phyloP scores from a whole-genome alignment of 1,140 invertebrate genomes.

The Temnothorax curvispinosus region DNA sequence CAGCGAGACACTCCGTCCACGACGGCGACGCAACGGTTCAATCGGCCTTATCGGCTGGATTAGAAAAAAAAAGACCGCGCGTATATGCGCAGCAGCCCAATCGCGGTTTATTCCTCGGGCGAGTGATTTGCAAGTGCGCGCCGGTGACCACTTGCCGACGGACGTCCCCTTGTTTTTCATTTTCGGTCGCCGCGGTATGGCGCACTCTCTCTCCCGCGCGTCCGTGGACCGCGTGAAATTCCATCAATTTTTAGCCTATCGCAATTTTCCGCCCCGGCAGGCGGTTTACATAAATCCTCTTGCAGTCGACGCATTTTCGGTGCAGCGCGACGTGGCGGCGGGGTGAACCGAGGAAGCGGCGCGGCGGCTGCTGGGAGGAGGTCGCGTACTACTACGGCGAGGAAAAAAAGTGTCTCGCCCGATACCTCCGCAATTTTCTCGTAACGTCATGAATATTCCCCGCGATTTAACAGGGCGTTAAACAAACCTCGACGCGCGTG shows the following conservation, averaged over 20 bases:
- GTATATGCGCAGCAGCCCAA: not conserved
- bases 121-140: constrained; percentile 44
- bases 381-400: not conserved
- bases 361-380: not conserved
- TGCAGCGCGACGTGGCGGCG: constrained; percentile 16
- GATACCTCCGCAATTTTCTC: constrained; percentile 65
- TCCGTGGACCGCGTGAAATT: constrained; percentile 43
- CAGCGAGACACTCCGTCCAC: not conserved
- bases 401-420: constrained; percentile 47
- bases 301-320: constrained; percentile 48
- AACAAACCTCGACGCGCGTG: constrained; percentile 62
- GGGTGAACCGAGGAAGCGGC: constrained; percentile 28
- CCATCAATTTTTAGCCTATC: constrained; percentile 69
- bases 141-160: constrained; percentile 53
- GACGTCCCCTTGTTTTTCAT: constrained; percentile 47
- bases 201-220: not conserved
- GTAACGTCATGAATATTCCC: constrained; percentile 66
- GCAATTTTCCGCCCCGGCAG: constrained; percentile 58
- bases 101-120: constrained; percentile 53
- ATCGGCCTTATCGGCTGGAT: constrained; percentile 19
- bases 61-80: not conserved
- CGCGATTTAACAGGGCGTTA: constrained; percentile 59
- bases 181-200: constrained; percentile 29
- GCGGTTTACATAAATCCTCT: constrained; percentile 69
- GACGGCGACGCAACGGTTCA: not conserved